Evolutionary conservation across 2,888 invertebrate species (phyloP), one percentile per base, ranked within the genome.

Genomic region (Diaprepes abbreviatus): DNA sequence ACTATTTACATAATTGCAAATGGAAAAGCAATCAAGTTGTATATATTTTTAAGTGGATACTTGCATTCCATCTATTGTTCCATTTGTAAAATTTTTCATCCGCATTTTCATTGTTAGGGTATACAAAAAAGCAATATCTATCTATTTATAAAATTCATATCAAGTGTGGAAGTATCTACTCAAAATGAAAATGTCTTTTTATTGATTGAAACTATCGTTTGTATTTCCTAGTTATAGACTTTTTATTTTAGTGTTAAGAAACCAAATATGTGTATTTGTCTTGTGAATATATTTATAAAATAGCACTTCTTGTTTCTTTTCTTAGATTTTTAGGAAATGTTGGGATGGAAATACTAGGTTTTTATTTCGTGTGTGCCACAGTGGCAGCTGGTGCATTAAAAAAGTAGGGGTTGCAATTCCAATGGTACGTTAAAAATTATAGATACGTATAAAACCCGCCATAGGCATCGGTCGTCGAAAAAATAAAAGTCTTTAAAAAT

Each of bases 261-360:
- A 79, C 75, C 79, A 82, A 80, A 78, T 81, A 83, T 81, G 81
- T 84, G 84, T 84, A 83, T 79, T 71, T 80, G 84, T 84, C 84
- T 82, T 84, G 84, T 83, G 83, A 84, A 84, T 84, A 83, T 83
- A 79, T 79, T 79, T 79, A 78, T 79, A 79, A 78, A 78, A 78
- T 77, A 79, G 77, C 71, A 75, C 24, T 21, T 28, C 16, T 65
- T 55, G 65, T 72, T 24, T 50, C 70, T 73, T 63, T 43, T 62
- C 48, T 35, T 36, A n/a, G n/a, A n/a, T n/a, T n/a, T n/a, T n/a
- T n/a, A n/a, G n/a, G n/a, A n/a, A n/a, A n/a, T n/a, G n/a, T n/a
- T n/a, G n/a, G n/a, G n/a, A n/a, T n/a, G n/a, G n/a, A n/a, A n/a
- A n/a, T n/a, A n/a, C n/a, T n/a, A n/a, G n/a, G n/a, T n/a, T n/a